Base-by-base conservation (phyloP, 2,888 invertebrate genomes). In the Seira ritae region DNA sequence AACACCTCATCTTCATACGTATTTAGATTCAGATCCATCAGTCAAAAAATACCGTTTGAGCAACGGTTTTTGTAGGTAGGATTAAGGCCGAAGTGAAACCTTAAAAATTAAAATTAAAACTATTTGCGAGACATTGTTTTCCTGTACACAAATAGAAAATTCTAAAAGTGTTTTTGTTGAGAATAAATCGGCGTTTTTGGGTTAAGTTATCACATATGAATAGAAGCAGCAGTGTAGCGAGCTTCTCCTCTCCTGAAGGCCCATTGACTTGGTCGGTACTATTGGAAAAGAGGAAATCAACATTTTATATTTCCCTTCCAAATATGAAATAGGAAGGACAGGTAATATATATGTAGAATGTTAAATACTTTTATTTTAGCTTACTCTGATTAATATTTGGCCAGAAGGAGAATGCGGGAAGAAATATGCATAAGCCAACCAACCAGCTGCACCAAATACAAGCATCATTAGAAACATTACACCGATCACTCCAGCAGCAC, bases 201-300 rank as follows among this genome's bases (percentile, higher is more conserved):
- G 24, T 66, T 66, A 70, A 46, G 70, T 80, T 87, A 89, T 93
- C 92, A 97, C 97, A 97, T 97, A 92, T 97, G 97, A 91, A 97
- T 97, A 85, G 97, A 97, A 76, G 97, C 97, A 50, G 97, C 97
- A 22, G 97, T 97, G 92, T 97, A 97, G 90, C 97, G 94, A 10
- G 97, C 97, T 91, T 97, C 97, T 12, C 97, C 97, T 90, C 96
- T 93, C 89, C 95, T 93, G 96, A 97, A 97, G 89, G 95, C 94
- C 97, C 97, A 97, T 89, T 97, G 96, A 89, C 96, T 96, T 86
- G 98, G 98, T 87, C 98, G 97, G 91, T 98, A 97, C 98, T 98
- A 93, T 87, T 31, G 31, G 31, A 31, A 92, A 79, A 82, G 60
- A 80, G n/a, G 65, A 74, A 76, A 65, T 62, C n/a, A 72, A 66